A percentile compares a stretch with the other conserved stretches of the same genome.
These are phyloP conservation scores for Drosophila sucinea DNA, from an alignment of 1,140 invertebrate genomes.

Conservation along the genomic window DNA sequence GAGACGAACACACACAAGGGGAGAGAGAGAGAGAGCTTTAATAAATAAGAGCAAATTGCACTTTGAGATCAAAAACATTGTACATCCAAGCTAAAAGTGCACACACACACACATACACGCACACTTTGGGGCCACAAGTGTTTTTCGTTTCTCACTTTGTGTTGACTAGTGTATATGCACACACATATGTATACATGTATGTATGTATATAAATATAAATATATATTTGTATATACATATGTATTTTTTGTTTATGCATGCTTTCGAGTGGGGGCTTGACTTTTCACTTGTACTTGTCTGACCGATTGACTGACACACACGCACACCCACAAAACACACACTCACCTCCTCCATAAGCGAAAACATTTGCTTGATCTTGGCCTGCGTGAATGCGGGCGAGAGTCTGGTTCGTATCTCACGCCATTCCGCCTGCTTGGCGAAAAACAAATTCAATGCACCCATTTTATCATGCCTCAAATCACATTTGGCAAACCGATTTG, in stretches of 20 bases:
- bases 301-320: not conserved
- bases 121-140: not conserved
- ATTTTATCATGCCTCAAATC: constrained; percentile 68
- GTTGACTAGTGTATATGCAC: not conserved
- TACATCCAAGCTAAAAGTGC: not conserved
- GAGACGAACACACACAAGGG: too few relatives aligned
- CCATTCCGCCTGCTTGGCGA: constrained; percentile 83
- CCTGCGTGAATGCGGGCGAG: constrained; percentile 85
- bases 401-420: constrained; percentile 84
- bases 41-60: constrained; percentile 2
- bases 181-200: not conserved
- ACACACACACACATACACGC: not conserved
- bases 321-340: not conserved
- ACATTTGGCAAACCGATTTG: constrained; percentile 74
- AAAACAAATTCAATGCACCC: constrained; percentile 77
- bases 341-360: constrained; percentile 83
- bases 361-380: constrained; percentile 86
- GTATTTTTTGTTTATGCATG: not conserved
- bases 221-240: not conserved
- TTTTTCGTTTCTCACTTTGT: not conserved
- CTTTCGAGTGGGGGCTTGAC: not conserved
- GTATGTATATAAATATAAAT: not conserved
- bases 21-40: not conserved
- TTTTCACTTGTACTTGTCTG: not conserved
- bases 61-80: not conserved